Percentiles rank a stretch among this genome's conserved stretches.
Conservation (phyloP, 2,797 vertebrate species). For the Dendrocincla tyrannina region DNA sequence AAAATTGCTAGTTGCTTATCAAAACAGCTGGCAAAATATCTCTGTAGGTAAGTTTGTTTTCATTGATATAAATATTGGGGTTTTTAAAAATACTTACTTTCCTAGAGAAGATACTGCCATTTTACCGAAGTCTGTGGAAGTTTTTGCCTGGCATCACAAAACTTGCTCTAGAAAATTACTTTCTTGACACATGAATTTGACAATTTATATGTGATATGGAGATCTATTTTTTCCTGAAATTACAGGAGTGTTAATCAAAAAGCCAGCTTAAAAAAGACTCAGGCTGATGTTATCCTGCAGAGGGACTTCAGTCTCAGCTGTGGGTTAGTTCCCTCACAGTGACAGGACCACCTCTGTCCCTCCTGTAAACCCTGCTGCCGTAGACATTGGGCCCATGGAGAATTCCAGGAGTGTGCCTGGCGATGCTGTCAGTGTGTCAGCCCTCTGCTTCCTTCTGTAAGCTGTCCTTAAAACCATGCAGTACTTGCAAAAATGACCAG, state of each 20-base stretch:
- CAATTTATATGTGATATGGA: background rate
- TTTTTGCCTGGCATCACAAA: background rate
- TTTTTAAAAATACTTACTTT: background rate
- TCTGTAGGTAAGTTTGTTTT: background rate
- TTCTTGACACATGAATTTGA: background rate
- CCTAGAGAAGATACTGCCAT: background rate
- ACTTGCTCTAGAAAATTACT: background rate
- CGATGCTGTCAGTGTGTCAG: accelerated
- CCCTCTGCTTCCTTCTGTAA: background rate
- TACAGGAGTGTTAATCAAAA: background rate
- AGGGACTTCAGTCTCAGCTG: background rate
- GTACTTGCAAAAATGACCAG: background rate
- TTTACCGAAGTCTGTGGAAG: background rate
- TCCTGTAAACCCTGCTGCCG: accelerated
- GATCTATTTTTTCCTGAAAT: background rate
- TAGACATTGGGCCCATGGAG: accelerated
- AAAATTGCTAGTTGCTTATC: background rate
- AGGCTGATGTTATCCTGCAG: background rate
- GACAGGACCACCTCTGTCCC: background rate
- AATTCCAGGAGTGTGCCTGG: accelerated
- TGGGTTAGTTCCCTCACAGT: background rate
- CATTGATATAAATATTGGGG: background rate
- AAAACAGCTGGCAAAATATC: background rate
- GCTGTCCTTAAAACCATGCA: background rate
- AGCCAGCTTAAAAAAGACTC: background rate